A percentile compares a stretch with the other conserved stretches of the same genome.
phyloP scores from a whole-genome alignment of 64 coral and sea anemone species.

The Catalaphyllia jardinei region DNA sequence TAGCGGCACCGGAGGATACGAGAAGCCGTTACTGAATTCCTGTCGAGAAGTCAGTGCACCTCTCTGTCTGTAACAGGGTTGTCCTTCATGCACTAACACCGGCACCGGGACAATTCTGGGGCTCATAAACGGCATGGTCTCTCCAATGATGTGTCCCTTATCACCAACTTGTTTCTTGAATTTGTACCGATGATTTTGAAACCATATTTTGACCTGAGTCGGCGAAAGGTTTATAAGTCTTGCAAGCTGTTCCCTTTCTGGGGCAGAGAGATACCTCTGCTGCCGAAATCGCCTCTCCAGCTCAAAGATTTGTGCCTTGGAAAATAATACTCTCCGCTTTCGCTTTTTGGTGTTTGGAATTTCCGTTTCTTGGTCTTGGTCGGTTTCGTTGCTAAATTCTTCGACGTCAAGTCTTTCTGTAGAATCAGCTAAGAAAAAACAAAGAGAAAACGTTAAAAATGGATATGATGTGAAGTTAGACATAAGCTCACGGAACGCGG shows the following conservation, averaged over 20 bases:
- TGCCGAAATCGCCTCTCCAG: constrained; percentile 76
- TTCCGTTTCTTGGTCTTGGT: constrained; percentile 17
- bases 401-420: constrained; percentile 40
- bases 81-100: constrained; percentile 34
- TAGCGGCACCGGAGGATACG: constrained; percentile 27
- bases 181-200: constrained; percentile 90
- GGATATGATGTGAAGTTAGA: not conserved
- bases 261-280: constrained; percentile 74
- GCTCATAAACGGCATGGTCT: constrained; percentile 28
- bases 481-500: not conserved
- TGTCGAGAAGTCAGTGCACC: not conserved
- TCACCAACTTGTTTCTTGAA: constrained; percentile 59
- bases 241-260: constrained; percentile 77
- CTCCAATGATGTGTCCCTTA: constrained; percentile 38
- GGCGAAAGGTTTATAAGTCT: constrained; percentile 78
- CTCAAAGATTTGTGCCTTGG: constrained; percentile 79
- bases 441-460: not conserved
- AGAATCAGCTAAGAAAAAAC: constrained; percentile 23
- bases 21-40: constrained; percentile 35
- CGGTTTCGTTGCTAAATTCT: constrained; percentile 8
- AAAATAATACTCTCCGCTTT: constrained; percentile 71
- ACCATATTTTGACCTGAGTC: constrained; percentile 89
- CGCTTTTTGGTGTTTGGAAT: constrained; percentile 60
- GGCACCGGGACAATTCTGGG: constrained; percentile 25
- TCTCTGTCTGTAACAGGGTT: constrained; percentile 8